A percentile compares a stretch with the other conserved stretches of the same genome.
These are phyloP conservation scores for Aldrovandia affinis DNA, from an alignment of 2,797 vertebrate genomes.

Conservation along the genomic window DNA sequence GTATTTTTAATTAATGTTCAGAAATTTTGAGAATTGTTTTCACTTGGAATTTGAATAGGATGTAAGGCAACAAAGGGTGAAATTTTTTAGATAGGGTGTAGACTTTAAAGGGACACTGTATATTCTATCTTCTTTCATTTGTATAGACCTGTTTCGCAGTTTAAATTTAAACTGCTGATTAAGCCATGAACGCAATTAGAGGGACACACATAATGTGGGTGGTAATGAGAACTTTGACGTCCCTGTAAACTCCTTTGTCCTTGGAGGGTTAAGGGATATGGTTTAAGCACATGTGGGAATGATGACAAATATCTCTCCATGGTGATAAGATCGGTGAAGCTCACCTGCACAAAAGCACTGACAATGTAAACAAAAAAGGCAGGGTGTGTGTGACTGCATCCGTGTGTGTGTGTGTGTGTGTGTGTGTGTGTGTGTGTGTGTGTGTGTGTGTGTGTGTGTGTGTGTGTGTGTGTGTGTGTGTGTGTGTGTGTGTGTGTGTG, in stretches of 20 bases:
- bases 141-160: not conserved
- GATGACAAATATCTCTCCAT: slow-evolving; percentile 67
- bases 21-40: too few relatives aligned
- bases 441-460: too few relatives aligned
- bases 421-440: not conserved
- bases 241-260: slow-evolving; percentile 69
- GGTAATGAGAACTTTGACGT: slow-evolving; percentile 68
- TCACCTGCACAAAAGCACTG: slow-evolving; percentile 2
- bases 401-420: too few relatives aligned
- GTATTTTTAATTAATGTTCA: too few relatives aligned
- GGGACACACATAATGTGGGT: not conserved
- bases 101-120: too few relatives aligned
- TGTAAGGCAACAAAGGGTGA: too few relatives aligned
- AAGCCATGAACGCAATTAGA: not conserved
- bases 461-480: too few relatives aligned
- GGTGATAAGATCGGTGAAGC: slow-evolving; percentile 41
- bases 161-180: not conserved
- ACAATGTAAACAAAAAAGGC: slow-evolving; percentile 13
- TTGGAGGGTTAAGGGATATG: slow-evolving; percentile 73
- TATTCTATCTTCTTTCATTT: not conserved
- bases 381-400: not conserved
- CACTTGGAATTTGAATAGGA: too few relatives aligned
- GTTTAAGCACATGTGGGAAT: slow-evolving; percentile 69
- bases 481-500: too few relatives aligned
- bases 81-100: too few relatives aligned